Evolutionary conservation across 2,113 vertebrate species (phyloP).

Genomic region (Bos indicus): DNA sequence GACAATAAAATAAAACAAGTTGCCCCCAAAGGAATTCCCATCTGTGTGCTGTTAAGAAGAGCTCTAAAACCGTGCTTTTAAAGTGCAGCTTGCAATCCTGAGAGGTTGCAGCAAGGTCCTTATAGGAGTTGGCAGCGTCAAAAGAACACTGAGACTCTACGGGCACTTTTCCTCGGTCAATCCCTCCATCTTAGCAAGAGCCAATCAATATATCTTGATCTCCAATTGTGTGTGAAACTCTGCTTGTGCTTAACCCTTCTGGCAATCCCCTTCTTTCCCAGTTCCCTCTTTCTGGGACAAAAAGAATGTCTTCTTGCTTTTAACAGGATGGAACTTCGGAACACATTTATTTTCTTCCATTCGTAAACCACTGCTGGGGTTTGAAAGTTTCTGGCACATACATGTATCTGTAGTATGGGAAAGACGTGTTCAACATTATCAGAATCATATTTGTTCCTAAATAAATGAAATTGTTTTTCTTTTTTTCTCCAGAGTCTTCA

Average conservation of each 20-base stretch:
- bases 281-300: conserved; percentile 32
- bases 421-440: background rate
- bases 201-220: conserved; percentile 70
- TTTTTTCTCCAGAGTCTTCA: background rate
- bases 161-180: background rate
- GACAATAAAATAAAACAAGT: conserved; percentile 26
- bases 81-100: conserved; percentile 7
- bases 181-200: conserved; percentile 38
- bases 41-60: background rate
- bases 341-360: background rate
- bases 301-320: conserved; percentile 30
- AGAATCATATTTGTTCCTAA: conserved; percentile 48
- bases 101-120: conserved; percentile 36
- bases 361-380: background rate
- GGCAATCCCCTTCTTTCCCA: conserved; percentile 26
- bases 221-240: conserved; percentile 63
- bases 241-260: conserved; percentile 46
- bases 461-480: conserved; percentile 16
- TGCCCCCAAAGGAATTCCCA: background rate
- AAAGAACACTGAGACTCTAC: conserved; percentile 22
- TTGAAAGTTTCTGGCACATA: background rate
- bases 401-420: background rate
- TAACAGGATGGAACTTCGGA: background rate
- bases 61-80: conserved; percentile 26
- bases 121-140: conserved; percentile 35